phyloP scores from a whole-genome alignment of 2,888 invertebrate genomes.

The Agrenia bidenticulata region DNA sequence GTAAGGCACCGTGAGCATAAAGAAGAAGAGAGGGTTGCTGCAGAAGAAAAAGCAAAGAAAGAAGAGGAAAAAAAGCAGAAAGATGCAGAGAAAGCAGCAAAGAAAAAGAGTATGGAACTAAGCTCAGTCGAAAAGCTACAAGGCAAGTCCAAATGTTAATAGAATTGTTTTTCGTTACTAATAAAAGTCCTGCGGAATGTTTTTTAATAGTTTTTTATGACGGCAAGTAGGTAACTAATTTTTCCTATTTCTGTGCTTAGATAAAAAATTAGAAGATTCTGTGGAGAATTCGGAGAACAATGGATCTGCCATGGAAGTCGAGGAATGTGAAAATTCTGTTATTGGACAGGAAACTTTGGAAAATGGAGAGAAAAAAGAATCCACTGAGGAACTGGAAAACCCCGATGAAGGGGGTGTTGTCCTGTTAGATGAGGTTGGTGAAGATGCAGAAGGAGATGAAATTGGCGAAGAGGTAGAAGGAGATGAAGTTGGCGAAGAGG shows the following conservation, averaged over 20 bases:
- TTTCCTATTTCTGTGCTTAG: too few species aligned
- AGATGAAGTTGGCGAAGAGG: slow-evolving; percentile 2
- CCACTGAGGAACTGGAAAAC: too few species aligned
- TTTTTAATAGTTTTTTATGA: too few species aligned
- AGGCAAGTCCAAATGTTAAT: slow-evolving; percentile 2
- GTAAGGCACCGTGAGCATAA: slow-evolving; percentile 8
- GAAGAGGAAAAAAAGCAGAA: slow-evolving; percentile 21
- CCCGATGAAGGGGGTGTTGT: too few species aligned
- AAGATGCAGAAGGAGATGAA: not conserved
- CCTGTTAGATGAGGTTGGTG: slow-evolving; percentile 1
- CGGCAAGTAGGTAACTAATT: too few species aligned
- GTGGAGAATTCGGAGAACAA: too few species aligned
- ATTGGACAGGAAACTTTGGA: too few species aligned
- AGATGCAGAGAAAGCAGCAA: not conserved
- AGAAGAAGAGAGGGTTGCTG: slow-evolving; percentile 14
- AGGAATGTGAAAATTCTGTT: not conserved
- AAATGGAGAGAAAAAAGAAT: too few species aligned
- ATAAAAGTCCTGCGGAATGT: slow-evolving; percentile 27
- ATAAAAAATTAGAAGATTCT: slow-evolving; percentile 17
- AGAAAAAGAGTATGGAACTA: slow-evolving; percentile 10
- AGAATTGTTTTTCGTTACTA: too few species aligned
- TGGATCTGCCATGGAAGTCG: not conserved
- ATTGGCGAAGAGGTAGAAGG: not conserved
- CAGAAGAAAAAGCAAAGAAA: slow-evolving; percentile 23
- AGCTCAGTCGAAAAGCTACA: slow-evolving; percentile 24